Conservation (phyloP, 1,140 invertebrate genomes). For the Drosophila teissieri region DNA sequence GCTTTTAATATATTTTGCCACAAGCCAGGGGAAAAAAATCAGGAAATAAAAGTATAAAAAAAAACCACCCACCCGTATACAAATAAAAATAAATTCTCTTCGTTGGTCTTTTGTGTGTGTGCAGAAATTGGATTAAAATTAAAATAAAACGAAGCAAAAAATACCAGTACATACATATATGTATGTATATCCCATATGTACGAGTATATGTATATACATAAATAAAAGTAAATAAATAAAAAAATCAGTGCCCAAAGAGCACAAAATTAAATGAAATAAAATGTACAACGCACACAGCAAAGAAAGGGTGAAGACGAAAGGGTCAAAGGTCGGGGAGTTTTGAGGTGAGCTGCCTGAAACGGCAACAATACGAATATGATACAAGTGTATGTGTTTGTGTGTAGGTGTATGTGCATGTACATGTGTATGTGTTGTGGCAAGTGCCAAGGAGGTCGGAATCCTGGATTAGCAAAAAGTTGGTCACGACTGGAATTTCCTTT, state of each 20-base stretch:
- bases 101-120: slow-evolving; percentile 32
- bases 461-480: slow-evolving; percentile 26
- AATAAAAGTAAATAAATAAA: slow-evolving; percentile 30
- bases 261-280: slow-evolving; percentile 56
- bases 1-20: slow-evolving; percentile 82
- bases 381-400: too few relatives aligned
- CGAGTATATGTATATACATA: neutral
- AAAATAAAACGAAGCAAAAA: slow-evolving; percentile 56
- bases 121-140: slow-evolving; percentile 76
- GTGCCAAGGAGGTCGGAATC: slow-evolving; percentile 3
- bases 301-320: slow-evolving; percentile 13
- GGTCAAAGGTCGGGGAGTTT: slow-evolving; percentile 3
- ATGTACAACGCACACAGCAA: slow-evolving; percentile 7
- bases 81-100: slow-evolving; percentile 56
- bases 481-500: slow-evolving; percentile 31
- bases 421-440: neutral
- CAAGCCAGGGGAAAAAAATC: slow-evolving; percentile 52
- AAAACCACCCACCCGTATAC: slow-evolving; percentile 12
- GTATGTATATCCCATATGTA: slow-evolving; percentile 18
- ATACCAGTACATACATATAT: neutral
- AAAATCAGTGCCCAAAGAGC: slow-evolving; percentile 27
- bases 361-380: slow-evolving; percentile 1
- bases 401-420: neutral
- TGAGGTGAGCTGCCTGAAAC: neutral
- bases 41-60: slow-evolving; percentile 39